Conservation (phyloP, 30 jellyfish, hydroid and myxozoan genomes). For the Haliclystus octoradiatus region DNA sequence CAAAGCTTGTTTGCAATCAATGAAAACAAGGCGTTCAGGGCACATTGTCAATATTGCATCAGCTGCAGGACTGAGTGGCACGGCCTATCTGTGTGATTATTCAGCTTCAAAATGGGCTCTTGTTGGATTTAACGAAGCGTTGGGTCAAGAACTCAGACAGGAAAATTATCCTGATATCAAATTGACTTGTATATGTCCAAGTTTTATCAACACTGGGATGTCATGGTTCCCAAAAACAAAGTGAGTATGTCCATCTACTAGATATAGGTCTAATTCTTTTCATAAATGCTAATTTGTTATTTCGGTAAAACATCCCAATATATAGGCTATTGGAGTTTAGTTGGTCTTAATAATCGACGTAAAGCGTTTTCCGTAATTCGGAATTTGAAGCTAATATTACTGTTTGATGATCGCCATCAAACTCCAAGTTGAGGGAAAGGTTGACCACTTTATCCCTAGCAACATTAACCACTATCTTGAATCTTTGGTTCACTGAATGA, state of each 20-base stretch:
- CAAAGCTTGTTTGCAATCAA: slow-evolving; percentile 57
- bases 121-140: slow-evolving; percentile 46
- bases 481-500: no score
- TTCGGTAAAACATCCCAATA: no score
- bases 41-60: slow-evolving; percentile 71
- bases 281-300: no score
- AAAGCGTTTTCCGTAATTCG: no score
- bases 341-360: no score
- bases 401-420: no score
- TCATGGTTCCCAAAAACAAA: slow-evolving; percentile 75
- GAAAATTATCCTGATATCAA: slow-evolving; percentile 37
- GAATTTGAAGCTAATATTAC: no score
- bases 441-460: no score
- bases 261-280: no score
- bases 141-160: slow-evolving; percentile 47
- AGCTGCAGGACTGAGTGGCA: slow-evolving; percentile 71
- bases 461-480: no score
- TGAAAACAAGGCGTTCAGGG: slow-evolving; percentile 72
- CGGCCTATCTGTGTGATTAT: slow-evolving; percentile 47
- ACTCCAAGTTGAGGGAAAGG: no score
- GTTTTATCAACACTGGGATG: slow-evolving; percentile 73
- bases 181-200: slow-evolving; percentile 59
- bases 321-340: no score
- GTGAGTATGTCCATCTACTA: slow-evolving; percentile 15
- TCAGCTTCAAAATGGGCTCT: slow-evolving; percentile 77